Base-by-base conservation (phyloP, 1,140 invertebrate species). In the Leptinotarsa defecta region DNA sequence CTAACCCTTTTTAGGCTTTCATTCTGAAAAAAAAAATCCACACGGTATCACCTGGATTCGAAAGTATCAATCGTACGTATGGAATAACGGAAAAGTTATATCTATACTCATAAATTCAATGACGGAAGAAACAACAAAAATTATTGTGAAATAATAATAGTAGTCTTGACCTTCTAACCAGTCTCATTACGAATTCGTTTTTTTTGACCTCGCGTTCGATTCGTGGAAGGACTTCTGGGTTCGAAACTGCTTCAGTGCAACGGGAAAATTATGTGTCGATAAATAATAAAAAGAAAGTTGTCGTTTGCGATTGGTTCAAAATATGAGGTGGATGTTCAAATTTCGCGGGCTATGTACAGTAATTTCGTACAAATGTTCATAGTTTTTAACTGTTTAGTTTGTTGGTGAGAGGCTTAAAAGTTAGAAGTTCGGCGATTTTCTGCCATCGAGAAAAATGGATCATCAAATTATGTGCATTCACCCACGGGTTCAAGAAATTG, bases 81-180 rank as follows among this genome's bases (percentile, higher is more conserved):
- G n/a, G 6, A 15, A 57, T 57, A 17, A 57, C 52, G 52, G 52
- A 57, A 57, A 15, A 57, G 15, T 57, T 17, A 57, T 17, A 57
- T 57, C 15, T 57, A n/a, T 57, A 15, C n/a, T 2, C 52, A 57
- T 57, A 57, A 57, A 17, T 57, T 57, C 52, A 57, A 57, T 57
- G n/a, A 17, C 15, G 52, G n/a, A 15, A 4, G 52, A 57, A 57
- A 57, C 52, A n/a, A 57, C n/a, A 57, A 57, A 57, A 68, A 24
- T 20, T n/a, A 24, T 68, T 68, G 65, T n/a, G 43, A 24, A 68
- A 68, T 27, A 27, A 68, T 34, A 68, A 68, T 68, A 13, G 24
- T 68, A 68, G 8, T 68, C 65, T 68, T 68, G 65, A 68, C 65
- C 65, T 68, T 68, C 65, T 43, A 68, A 65, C 64, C 64, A 65